Base-by-base conservation (phyloP, 2,888 invertebrate species). In the Drosophila merina region DNA sequence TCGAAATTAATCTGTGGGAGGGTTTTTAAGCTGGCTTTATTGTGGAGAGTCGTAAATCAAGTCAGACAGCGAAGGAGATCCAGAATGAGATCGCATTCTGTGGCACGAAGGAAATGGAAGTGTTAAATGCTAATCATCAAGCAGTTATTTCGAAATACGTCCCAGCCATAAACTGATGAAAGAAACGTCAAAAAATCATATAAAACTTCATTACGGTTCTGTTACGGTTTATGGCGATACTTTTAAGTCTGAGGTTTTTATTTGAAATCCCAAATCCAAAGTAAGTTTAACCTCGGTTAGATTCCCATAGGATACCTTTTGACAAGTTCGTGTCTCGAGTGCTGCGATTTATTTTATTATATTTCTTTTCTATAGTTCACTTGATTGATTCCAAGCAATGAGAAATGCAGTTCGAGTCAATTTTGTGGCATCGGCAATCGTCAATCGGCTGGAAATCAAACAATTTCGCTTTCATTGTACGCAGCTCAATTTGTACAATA, bases 401-500 rank as follows among this genome's bases (percentile, higher is more conserved):
- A 38, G 26, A 45, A 30, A 44, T 49, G 51, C 51, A 40, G 45
- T 57, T 63, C 20, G 25, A 56, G 20, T 12, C 44, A 64, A 69
- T 57, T 59, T 55, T 55, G 8, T 40, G 59, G 54, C 51, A 54
- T 42, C 36, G 45, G 63, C 68, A 72, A 76, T 71, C 55, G n/a
- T 25, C 44, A 57, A 57, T 57, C 50, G 60, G 69, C 55, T 68
- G 49, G 64, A 79, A 79, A 79, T 82, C 83, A 83, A 79, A 80
- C 80, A 80, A 83, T 86, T 81, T 81, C 80, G 77, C 80, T 81
- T 81, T 81, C 80, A 83, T 83, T 86, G 86, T 79, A 85, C 85
- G 79, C 80, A 82, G 79, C 80, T 86, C 80, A 86, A 81, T 81
- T 81, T 86, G 83, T 86, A 77, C 80, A 86, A 81, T 79, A 86